Conservation (phyloP, 2,888 invertebrate genomes). For the Pseudolycoriella hygida region DNA sequence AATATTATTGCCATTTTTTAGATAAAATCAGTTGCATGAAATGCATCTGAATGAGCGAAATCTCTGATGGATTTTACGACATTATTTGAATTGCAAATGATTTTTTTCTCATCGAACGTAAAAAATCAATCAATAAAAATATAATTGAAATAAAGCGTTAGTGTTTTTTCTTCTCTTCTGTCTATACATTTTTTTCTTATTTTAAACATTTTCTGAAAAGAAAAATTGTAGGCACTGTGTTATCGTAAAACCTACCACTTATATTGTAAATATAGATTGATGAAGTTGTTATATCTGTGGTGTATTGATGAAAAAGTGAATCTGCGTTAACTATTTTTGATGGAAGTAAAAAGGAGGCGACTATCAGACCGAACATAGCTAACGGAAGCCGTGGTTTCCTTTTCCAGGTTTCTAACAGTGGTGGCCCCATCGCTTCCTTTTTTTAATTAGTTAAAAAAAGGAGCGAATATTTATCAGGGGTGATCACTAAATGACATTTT, state of each 20-base stretch:
- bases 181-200: too few species aligned
- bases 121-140: too few species aligned
- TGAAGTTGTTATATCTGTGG: background rate
- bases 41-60: too few species aligned
- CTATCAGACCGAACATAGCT: background rate
- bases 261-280: background rate
- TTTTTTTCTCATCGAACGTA: too few species aligned
- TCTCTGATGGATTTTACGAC: too few species aligned
- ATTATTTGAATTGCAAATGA: too few species aligned
- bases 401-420: conserved; percentile 1
- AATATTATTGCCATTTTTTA: too few species aligned
- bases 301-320: background rate
- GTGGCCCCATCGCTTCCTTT: conserved; percentile 1
- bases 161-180: too few species aligned
- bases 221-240: too few species aligned
- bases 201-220: too few species aligned
- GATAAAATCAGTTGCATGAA: too few species aligned
- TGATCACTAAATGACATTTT: background rate
- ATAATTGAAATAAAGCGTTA: too few species aligned
- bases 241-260: conserved; percentile 1
- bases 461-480: background rate
- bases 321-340: background rate
- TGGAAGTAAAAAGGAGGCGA: conserved; percentile 1
- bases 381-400: background rate
- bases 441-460: conserved; percentile 1